Base-by-base conservation (phyloP, 2,113 vertebrate genomes). In the Dipodomys spectabilis region DNA sequence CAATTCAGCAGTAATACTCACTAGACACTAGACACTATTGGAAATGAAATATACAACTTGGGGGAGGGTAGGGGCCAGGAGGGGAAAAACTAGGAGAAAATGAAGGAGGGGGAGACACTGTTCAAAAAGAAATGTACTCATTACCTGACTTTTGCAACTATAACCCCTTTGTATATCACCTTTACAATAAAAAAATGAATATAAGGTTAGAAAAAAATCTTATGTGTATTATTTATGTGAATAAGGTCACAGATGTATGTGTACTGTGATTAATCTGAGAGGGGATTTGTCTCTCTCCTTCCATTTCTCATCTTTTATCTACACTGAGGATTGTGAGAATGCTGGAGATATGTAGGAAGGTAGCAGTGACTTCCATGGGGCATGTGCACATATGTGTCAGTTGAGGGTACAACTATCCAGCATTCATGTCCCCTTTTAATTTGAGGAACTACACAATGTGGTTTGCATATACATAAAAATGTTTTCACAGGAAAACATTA, bases 401-500 rank as follows among this genome's bases (percentile, higher is more conserved):
- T 68, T 35, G 32, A 91, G 32, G 3, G 5, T 77, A 78, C 65
- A n/a, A 35, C n/a, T 65, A 32, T 74, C 80, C 25, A 32, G 11
- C 62, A 74, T 82, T 30, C 64, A 45, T 65, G 16, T 16, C 53
- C 32, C 25, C 32, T 65, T 16, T 39, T 35, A 39, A 39, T 22
- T 12, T 22, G 28, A 67, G 75, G 22, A 88, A 73, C 30, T 86
- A 8, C 64, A 44, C 25, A 45, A 23, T 82, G 80, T 82, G 89
- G 78, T 92, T 93, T 90, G 77, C 44, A 62, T 57, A 60, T 8
- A 60, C 39, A 71, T 32, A 27, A 85, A 22, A 79, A 32, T 67
- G 77, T n/a, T 62, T 78, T 95, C 90, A 65, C 32, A 85, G 39
- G 82, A 79, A 89, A 89, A 19, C 28, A 35, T 32, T 68, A n/a